phyloP scores from a whole-genome alignment of 2,888 invertebrate species.

The Drosophila parthenogenetica region DNA sequence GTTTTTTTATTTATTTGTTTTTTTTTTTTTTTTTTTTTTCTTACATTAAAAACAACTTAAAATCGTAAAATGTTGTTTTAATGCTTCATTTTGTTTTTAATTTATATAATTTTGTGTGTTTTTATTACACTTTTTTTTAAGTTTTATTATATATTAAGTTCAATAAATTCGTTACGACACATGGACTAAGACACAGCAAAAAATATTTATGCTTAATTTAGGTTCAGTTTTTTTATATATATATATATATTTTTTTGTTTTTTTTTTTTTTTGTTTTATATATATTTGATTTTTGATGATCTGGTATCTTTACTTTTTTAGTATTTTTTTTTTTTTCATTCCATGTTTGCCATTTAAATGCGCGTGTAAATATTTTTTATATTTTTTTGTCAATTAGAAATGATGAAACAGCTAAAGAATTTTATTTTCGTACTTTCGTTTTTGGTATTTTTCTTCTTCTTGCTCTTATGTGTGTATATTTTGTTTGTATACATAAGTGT shows the following conservation, averaged over 20 bases:
- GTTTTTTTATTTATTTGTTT: slow-evolving; percentile 35
- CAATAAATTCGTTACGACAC: slow-evolving; percentile 85
- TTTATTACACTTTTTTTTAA: slow-evolving; percentile 29
- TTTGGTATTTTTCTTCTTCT: slow-evolving; percentile 34
- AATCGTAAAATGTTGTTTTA: slow-evolving; percentile 44
- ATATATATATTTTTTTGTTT: no score
- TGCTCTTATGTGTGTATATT: slow-evolving; percentile 37
- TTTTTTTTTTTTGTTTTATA: slow-evolving; percentile 26
- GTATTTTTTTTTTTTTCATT: slow-evolving; percentile 39
- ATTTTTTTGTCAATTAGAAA: slow-evolving; percentile 53
- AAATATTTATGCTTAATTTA: slow-evolving; percentile 80
- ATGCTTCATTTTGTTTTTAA: slow-evolving; percentile 11
- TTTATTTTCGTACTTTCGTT: slow-evolving; percentile 45
- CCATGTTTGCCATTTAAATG: slow-evolving; percentile 64
- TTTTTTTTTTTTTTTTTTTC: slow-evolving; percentile 33
- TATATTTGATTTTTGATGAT: slow-evolving; percentile 26
- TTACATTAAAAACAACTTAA: slow-evolving; percentile 51
- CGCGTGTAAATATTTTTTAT: slow-evolving; percentile 75
- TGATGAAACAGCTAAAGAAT: slow-evolving; percentile 71
- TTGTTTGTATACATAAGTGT: slow-evolving; percentile 52
- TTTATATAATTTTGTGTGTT: slow-evolving; percentile 21
- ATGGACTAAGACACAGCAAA: slow-evolving; percentile 86
- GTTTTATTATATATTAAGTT: slow-evolving; percentile 62
- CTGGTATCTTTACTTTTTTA: slow-evolving; percentile 25
- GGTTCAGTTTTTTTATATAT: slow-evolving; percentile 49